Percentiles rank a stretch among this genome's conserved stretches.
These are phyloP conservation scores for Luperina testacea DNA, from an alignment of 2,888 invertebrate genomes.

Conservation along the genomic window DNA sequence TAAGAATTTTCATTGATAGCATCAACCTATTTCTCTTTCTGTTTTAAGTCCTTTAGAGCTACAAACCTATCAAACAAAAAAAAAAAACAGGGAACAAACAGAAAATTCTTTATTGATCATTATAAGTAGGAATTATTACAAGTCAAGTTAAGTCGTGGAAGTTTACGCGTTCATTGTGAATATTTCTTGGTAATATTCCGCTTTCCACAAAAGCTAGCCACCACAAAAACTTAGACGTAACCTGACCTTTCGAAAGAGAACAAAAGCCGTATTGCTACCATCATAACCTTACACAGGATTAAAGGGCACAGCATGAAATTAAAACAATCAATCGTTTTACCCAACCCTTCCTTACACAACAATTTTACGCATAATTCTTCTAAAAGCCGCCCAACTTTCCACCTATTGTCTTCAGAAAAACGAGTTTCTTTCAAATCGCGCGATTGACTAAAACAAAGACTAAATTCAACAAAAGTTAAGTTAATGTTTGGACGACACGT, in stretches of 20 bases:
- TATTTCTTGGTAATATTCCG: background rate
- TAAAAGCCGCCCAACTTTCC: slow-evolving; percentile 26
- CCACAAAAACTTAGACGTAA: background rate
- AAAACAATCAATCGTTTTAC: slow-evolving; percentile 7
- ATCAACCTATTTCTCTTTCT: too few species aligned
- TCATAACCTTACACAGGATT: background rate
- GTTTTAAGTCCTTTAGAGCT: background rate
- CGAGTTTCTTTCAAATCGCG: slow-evolving; percentile 22
- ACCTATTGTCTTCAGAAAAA: slow-evolving; percentile 27
- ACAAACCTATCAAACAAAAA: background rate
- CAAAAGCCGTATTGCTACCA: too few species aligned
- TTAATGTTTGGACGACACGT: slow-evolving; percentile 13
- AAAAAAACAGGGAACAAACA: background rate
- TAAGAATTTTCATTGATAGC: too few species aligned
- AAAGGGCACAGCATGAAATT: background rate
- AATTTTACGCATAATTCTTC: background rate
- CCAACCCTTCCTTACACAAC: slow-evolving; percentile 29
- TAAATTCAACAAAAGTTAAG: slow-evolving; percentile 25
- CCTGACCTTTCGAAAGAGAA: background rate
- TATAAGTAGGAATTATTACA: background rate
- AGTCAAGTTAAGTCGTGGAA: background rate
- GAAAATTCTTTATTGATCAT: background rate
- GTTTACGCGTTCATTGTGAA: background rate
- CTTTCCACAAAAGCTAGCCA: background rate
- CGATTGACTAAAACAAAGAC: slow-evolving; percentile 18